Percentiles rank a stretch among this genome's conserved stretches.
Evolutionary conservation across 2,113 vertebrate genomes (phyloP).

Genomic region (Uria aalge): DNA sequence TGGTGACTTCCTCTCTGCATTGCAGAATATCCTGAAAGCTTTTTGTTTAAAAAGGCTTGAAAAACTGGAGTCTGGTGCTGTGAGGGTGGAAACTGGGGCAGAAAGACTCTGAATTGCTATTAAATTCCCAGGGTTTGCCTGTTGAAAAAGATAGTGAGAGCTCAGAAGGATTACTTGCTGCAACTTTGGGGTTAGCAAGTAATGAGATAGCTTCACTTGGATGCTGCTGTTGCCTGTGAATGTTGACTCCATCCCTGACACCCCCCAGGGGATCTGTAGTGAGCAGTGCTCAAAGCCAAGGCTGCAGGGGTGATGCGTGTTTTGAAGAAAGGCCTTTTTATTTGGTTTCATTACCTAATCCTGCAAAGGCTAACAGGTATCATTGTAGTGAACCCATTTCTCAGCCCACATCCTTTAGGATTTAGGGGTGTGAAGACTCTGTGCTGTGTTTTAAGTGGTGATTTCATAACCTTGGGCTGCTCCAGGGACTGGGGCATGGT

Average conservation of each 20-base stretch:
- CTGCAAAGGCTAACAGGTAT: accelerated
- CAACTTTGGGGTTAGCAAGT: background rate
- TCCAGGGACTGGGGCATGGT: background rate
- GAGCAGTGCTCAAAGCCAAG: background rate
- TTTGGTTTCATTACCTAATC: background rate
- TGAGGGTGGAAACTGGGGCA: background rate
- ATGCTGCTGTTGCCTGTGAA: background rate
- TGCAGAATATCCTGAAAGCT: background rate
- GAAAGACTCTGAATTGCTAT: background rate
- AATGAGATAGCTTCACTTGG: accelerated
- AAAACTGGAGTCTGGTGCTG: background rate
- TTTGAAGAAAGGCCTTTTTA: background rate
- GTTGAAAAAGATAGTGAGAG: background rate
- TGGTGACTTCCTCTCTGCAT: background rate
- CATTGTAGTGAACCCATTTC: accelerated
- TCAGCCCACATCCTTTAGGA: background rate
- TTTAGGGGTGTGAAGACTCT: background rate
- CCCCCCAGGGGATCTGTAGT: too few relatives aligned
- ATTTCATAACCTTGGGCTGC: background rate
- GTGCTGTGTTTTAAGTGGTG: background rate
- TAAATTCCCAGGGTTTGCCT: background rate
- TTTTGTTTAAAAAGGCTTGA: background rate
- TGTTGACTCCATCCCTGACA: background rate
- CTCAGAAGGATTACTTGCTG: background rate
- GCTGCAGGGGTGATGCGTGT: background rate